Percentiles rank a stretch among this genome's conserved stretches.
These are phyloP conservation scores for Polyommatus icarus DNA, from an alignment of 2,888 invertebrate genomes.

Conservation along the genomic window DNA sequence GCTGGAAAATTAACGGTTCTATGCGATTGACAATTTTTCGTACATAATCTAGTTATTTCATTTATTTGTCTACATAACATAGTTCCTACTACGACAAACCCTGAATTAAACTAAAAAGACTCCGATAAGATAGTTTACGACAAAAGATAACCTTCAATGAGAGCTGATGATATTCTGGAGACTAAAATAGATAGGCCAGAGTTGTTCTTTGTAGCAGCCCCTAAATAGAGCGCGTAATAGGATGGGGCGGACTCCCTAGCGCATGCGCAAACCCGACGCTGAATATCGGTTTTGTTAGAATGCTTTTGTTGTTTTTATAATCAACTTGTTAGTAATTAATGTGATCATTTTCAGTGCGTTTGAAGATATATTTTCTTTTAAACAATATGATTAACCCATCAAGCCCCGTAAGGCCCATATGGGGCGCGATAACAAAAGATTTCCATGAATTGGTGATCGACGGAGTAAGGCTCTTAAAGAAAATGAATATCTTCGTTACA, in stretches of 20 bases:
- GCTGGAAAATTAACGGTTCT: no score
- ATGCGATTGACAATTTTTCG: no score
- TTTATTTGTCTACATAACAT: no score
- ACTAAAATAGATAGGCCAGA: slow-evolving; percentile 76
- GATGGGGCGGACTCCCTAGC: slow-evolving; percentile 69
- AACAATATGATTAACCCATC: not conserved
- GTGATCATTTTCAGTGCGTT: slow-evolving; percentile 35
- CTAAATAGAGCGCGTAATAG: slow-evolving; percentile 79
- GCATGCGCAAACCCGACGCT: slow-evolving; percentile 62
- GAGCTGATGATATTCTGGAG: slow-evolving; percentile 59
- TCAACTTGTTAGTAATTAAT: slow-evolving; percentile 40
- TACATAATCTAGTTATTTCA: no score
- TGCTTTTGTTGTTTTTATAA: slow-evolving; percentile 63
- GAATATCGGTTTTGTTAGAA: slow-evolving; percentile 75
- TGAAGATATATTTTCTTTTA: not conserved
- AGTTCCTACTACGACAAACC: no score
- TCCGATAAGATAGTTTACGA: not conserved
- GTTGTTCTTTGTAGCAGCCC: slow-evolving; percentile 75
- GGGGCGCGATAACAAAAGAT: no score
- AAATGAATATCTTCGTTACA: not conserved
- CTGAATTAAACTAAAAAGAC: no score
- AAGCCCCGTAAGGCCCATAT: no score
- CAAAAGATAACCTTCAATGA: slow-evolving; percentile 45
- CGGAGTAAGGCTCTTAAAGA: slow-evolving; percentile 9
- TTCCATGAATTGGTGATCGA: no score